Evolutionary conservation across 1,140 invertebrate genomes (phyloP), one percentile per base, ranked within the genome.

Genomic region (Artemia franciscana): DNA sequence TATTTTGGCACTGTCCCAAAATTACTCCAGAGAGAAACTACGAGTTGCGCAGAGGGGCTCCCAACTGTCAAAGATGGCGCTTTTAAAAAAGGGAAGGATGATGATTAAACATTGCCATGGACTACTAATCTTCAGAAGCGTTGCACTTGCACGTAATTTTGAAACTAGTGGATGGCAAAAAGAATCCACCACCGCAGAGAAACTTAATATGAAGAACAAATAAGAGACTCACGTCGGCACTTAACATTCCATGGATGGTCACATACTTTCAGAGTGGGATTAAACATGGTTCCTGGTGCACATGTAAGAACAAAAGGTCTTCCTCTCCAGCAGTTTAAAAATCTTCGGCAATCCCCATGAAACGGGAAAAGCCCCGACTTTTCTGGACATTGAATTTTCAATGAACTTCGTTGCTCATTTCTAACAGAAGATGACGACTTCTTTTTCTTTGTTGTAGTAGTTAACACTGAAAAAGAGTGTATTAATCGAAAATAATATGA

Each of bases 251-350:
- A 67, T 0, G 78, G 77, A 64, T 77, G 80, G 71, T 85, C 82
- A 66, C 83, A 85, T 62, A 78, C 76, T 24, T 77, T 67, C 0
- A 74, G 78, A 15, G 73, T 69, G 0, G 79, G 76, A 72, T 83
- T 83, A 67, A 85, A 85, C 0, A 80, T 69, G 0, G 82, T 84
- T 24, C 82, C 83, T 0, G 81, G 77, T 1, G 77, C 74, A 68
- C 84, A 86, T 5, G 27, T 23, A 30, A 70, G 71, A 3, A 69
- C 66, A 58, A 65, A 64, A 3, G 69, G 63, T 24, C 65, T 58
- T 5, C 70, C 77, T 24, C 62, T 65, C 63, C 63, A 69, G 64
- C 70, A 70, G 59, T 69, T 70, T 18, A 70, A 61, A 58, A 69
- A 70, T 59, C 67, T 66, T 4, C 30, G 24, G 59, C 69, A 70